Percentiles rank a stretch among this genome's conserved stretches.
Conservation (phyloP, 2,888 invertebrate genomes). For the Mesoligia furuncula region DNA sequence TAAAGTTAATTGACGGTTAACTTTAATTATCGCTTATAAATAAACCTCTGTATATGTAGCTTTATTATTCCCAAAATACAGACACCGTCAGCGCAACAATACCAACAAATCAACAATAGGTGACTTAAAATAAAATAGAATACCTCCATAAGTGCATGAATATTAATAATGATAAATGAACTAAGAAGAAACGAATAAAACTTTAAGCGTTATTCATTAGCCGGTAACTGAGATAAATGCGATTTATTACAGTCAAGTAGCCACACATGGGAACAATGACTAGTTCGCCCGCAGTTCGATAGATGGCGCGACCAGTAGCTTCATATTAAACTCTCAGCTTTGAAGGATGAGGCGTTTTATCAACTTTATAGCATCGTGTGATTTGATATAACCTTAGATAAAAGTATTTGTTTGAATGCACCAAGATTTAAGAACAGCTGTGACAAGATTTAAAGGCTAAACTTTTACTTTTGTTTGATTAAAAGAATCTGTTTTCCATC, state of each 20-base stretch:
- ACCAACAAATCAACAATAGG: background rate
- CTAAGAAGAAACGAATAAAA: slow-evolving; percentile 32
- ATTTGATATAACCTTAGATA: slow-evolving; percentile 17
- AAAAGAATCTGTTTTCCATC: background rate
- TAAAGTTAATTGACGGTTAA: no score
- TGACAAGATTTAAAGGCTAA: background rate
- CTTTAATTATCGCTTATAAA: no score
- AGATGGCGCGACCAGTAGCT: slow-evolving; percentile 59
- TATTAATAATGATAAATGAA: slow-evolving; percentile 23
- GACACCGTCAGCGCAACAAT: background rate
- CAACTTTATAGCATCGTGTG: slow-evolving; percentile 27
- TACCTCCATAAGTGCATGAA: background rate
- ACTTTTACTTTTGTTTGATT: background rate
- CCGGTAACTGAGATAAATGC: slow-evolving; percentile 43
- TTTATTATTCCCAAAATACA: background rate
- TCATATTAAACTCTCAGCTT: slow-evolving; percentile 33
- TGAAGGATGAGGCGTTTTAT: slow-evolving; percentile 47
- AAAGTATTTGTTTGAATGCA: slow-evolving; percentile 23
- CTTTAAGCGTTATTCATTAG: slow-evolving; percentile 48
- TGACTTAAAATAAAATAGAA: background rate
- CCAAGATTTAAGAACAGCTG: background rate
- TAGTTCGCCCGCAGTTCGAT: slow-evolving; percentile 44
- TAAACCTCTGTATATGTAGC: no score
- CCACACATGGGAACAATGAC: slow-evolving; percentile 25
- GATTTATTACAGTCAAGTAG: slow-evolving; percentile 35